Conservation (phyloP, 2,888 invertebrate species). For the Athalia rosae region DNA sequence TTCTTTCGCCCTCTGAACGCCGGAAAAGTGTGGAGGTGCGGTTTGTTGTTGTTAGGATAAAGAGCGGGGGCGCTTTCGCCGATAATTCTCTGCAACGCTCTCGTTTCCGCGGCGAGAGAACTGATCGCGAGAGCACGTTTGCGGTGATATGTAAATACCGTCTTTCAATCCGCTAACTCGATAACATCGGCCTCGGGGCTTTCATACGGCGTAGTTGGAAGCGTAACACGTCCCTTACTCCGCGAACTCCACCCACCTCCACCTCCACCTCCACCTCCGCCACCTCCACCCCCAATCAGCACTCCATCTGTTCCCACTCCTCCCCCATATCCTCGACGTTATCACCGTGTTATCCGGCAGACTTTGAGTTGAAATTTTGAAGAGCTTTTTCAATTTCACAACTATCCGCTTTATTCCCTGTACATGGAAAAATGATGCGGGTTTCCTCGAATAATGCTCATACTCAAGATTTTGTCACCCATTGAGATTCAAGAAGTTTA, state of each 20-base stretch:
- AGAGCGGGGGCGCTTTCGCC: neutral
- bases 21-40: neutral
- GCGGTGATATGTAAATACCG: slow-evolving; percentile 46
- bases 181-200: slow-evolving; percentile 37
- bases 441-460: too few species aligned
- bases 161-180: slow-evolving; percentile 46
- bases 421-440: too few species aligned
- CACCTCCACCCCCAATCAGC: neutral
- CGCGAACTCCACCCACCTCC: neutral
- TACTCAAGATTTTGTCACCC: too few species aligned
- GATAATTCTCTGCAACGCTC: neutral
- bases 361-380: too few species aligned
- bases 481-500: too few species aligned
- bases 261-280: slow-evolving; percentile 1
- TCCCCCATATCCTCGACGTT: neutral
- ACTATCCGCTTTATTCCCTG: too few species aligned
- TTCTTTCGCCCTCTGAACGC: too few species aligned
- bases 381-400: too few species aligned
- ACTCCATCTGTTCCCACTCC: slow-evolving; percentile 2
- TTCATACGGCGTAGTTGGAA: slow-evolving; percentile 31
- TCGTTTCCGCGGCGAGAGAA: slow-evolving; percentile 8
- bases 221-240: slow-evolving; percentile 34
- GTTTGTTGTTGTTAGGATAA: neutral
- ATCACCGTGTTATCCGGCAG: neutral
- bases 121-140: slow-evolving; percentile 40